Evolutionary conservation across 1,140 invertebrate genomes (phyloP), one percentile per base, ranked within the genome.

Genomic region (Ceratina japonica): DNA sequence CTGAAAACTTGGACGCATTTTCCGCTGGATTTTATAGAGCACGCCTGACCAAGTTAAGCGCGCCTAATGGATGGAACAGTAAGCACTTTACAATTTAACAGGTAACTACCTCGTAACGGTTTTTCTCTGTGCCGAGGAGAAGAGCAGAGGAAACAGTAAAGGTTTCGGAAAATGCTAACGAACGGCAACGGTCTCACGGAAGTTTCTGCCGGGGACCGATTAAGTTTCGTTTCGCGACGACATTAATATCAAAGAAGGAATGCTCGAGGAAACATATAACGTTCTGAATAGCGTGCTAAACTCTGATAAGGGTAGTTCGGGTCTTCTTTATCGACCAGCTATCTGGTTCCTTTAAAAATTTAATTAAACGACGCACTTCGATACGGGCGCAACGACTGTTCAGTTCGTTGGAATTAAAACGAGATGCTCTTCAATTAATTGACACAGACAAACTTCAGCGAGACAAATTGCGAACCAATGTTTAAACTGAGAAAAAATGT

Each of bases 311-410:
- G 20, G 37, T 56, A 69, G 58, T 22, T 62, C 20, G 22, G 5
- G 37, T 44, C 24, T 69, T 51, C 52, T 44, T 69, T 69, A 61
- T 22, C 56, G 16, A 1, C 22, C 20, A 70, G 16, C 70, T 76
- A 61, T 20, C 37, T 37, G 0, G 22, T 0, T 52, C 51, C 3
- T 16, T 70, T 62, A 70, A 76, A 76, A 70, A 70, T 59, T 68
- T 75, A 76, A 76, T 76, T 69, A 61, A 69, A 76, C 75, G 44
- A 22, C 37, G 16, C 4, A 20, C 64, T 61, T 76, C 65, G 74
- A 69, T n/a, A n/a, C 22, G 12, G 27, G 22, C 54, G 3, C n/a
- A 3, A 0, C 22, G 20, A 12, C 54, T 49, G 22, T 27, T 8
- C 22, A 16, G 5, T n/a, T 49, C 22, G 52, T 16, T 49, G 8